A percentile compares a stretch with the other conserved stretches of the same genome.
Conservation (phyloP, 2,888 invertebrate genomes). For the Gymnocheta viridis region DNA sequence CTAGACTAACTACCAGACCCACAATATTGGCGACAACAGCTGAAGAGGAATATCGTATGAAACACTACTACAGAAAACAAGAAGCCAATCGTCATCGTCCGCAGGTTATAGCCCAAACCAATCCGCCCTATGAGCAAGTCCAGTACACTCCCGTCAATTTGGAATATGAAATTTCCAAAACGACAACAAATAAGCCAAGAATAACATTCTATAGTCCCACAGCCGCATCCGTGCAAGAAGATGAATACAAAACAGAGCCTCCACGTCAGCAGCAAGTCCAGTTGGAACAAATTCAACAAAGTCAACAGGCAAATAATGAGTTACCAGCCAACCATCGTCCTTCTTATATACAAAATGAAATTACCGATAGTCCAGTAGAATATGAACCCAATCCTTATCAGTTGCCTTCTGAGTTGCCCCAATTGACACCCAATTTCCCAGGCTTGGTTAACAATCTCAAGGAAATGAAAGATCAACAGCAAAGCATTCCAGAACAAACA, state of each 20-base stretch:
- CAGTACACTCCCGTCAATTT: conserved; percentile 78
- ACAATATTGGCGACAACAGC: conserved; percentile 72
- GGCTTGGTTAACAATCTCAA: conserved; percentile 85
- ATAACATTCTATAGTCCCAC: conserved; percentile 78
- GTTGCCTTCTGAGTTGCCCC: conserved; percentile 84
- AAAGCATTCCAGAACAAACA: conserved; percentile 15
- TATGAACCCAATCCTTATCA: conserved; percentile 83
- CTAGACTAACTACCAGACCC: conserved; percentile 76
- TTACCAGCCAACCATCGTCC: conserved; percentile 77
- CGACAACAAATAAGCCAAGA: conserved; percentile 74
- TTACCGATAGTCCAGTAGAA: conserved; percentile 81
- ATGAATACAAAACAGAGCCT: conserved; percentile 74
- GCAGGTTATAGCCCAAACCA: conserved; percentile 72
- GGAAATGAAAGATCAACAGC: conserved; percentile 81
- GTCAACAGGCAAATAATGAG: conserved; percentile 47
- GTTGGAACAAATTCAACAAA: conserved; percentile 38
- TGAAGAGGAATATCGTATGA: conserved; percentile 80
- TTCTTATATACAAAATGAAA: conserved; percentile 78
- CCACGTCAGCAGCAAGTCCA: conserved; percentile 63
- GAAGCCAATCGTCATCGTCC: conserved; percentile 81
- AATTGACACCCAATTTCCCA: conserved; percentile 84
- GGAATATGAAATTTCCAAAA: conserved; percentile 75
- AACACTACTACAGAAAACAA: conserved; percentile 81
- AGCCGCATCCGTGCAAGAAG: conserved; percentile 73
- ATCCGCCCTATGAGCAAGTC: conserved; percentile 76